phyloP scores from a whole-genome alignment of 2,888 invertebrate genomes.

The Spilarctia lutea region DNA sequence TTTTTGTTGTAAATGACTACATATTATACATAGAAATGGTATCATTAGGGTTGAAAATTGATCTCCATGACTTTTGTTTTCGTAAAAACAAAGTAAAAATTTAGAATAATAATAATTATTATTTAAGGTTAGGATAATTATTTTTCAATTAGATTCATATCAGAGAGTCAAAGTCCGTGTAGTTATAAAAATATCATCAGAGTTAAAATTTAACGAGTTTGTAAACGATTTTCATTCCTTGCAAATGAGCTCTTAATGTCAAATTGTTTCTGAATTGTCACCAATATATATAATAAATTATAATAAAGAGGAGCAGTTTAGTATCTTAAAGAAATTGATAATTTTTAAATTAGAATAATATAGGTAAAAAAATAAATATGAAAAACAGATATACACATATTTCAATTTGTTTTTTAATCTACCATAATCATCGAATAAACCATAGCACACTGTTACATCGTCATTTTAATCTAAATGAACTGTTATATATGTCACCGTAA shows the following conservation, averaged over 20 bases:
- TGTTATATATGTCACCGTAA: too few relatives aligned
- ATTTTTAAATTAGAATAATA: too few relatives aligned
- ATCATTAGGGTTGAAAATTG: too few relatives aligned
- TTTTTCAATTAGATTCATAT: background rate
- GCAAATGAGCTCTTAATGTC: background rate
- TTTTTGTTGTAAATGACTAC: too few relatives aligned
- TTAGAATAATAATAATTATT: background rate
- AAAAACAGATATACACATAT: too few relatives aligned
- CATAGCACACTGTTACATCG: too few relatives aligned
- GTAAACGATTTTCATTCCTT: background rate
- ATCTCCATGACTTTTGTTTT: background rate
- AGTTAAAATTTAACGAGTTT: background rate
- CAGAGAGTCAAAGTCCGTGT: background rate
- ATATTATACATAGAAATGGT: too few relatives aligned
- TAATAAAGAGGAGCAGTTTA: background rate
- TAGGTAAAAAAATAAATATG: too few relatives aligned
- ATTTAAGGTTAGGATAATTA: background rate
- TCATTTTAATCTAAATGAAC: too few relatives aligned
- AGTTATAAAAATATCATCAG: background rate
- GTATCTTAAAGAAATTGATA: background rate
- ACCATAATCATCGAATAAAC: too few relatives aligned
- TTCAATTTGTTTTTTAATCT: too few relatives aligned
- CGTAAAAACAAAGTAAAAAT: background rate
- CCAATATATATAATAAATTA: background rate
- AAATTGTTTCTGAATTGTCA: background rate